Percentiles rank a stretch among this genome's conserved stretches.
These are phyloP conservation scores for Hypsibius dujardini DNA, from an alignment of 1,140 invertebrate species.

Conservation along the genomic window DNA sequence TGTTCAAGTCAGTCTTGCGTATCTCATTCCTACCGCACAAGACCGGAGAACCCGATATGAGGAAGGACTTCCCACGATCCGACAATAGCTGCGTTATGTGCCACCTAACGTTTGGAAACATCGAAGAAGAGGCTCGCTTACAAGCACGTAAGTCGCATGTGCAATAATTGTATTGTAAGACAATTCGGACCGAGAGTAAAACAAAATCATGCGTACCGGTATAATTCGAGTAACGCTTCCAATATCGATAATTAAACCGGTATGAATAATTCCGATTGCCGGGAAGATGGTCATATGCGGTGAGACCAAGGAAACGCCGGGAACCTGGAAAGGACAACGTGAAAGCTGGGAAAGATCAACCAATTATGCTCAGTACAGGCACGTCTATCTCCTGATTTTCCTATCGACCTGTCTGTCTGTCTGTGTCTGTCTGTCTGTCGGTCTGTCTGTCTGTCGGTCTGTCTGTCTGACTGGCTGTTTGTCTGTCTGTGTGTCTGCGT, in stretches of 20 bases:
- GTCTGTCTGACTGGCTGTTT: too few relatives aligned
- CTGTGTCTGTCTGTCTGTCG: too few relatives aligned
- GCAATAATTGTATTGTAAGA: too few relatives aligned
- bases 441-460: too few relatives aligned
- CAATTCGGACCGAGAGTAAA: too few relatives aligned
- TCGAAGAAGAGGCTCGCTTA: too few relatives aligned
- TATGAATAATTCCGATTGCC: not conserved
- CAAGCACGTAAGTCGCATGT: too few relatives aligned
- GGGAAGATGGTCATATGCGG: constrained; percentile 1
- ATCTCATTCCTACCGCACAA: not conserved
- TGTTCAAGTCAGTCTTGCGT: too few relatives aligned
- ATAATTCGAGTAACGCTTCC: not conserved
- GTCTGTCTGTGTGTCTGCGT: too few relatives aligned
- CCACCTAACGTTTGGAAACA: too few relatives aligned
- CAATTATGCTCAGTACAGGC: not conserved
- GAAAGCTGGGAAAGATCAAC: too few relatives aligned
- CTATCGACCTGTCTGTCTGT: too few relatives aligned
- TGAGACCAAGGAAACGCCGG: not conserved
- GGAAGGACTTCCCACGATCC: not conserved
- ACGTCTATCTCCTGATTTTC: not conserved
- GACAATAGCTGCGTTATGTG: not conserved
- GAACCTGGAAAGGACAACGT: not conserved
- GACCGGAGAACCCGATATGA: not conserved
- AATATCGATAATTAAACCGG: not conserved
- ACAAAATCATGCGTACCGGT: not conserved